These are phyloP conservation scores for Galemys pyrenaicus DNA, from an alignment of 2,113 vertebrate genomes.

Conservation along the genomic window DNA sequence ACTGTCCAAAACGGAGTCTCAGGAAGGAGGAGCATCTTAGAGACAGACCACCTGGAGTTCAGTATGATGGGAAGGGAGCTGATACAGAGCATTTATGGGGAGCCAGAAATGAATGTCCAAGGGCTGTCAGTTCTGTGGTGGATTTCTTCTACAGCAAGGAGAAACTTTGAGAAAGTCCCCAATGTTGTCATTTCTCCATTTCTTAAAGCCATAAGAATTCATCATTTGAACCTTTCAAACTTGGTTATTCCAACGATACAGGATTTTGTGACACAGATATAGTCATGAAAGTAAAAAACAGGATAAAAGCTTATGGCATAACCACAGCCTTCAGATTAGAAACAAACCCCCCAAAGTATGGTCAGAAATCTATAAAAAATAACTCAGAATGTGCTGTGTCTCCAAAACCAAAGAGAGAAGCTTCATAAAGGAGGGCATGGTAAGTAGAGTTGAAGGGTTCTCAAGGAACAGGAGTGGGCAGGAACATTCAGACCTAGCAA, in stretches of 20 bases:
- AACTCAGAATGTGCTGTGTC: neutral
- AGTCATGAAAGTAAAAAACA: neutral
- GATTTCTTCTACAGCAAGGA: neutral
- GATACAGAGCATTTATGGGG: neutral
- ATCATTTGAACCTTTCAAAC: neutral
- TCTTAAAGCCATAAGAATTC: neutral
- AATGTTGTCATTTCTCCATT: neutral
- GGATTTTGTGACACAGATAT: neutral
- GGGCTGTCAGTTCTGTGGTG: neutral
- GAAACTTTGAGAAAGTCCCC: neutral
- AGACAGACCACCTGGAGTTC: rapidly evolving
- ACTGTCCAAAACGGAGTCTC: neutral
- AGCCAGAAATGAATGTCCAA: neutral
- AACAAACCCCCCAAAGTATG: neutral
- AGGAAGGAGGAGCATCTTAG: neutral
- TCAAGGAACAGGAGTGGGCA: neutral
- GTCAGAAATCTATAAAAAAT: neutral
- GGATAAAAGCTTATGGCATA: neutral
- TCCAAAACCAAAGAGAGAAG: neutral
- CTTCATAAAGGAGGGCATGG: neutral
- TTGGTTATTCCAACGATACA: neutral
- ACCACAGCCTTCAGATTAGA: neutral
- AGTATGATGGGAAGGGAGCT: neutral
- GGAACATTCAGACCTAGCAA: neutral
- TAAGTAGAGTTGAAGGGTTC: neutral